A percentile compares a stretch with the other conserved stretches of the same genome.
Evolutionary conservation across 2,113 vertebrate genomes (phyloP).

Genomic region (Cryptotis parvus): DNA sequence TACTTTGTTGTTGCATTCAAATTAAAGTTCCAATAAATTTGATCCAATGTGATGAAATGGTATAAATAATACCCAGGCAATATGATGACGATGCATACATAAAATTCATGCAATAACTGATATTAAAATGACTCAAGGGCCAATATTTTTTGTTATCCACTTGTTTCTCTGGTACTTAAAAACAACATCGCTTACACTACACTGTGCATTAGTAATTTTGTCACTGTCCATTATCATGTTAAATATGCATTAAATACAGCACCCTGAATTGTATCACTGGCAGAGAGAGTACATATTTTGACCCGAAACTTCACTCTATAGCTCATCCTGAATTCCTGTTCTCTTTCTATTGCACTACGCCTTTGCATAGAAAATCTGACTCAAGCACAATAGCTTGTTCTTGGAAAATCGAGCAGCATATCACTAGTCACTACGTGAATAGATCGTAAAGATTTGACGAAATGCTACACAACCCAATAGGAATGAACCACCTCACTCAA

Average conservation of each 20-base stretch:
- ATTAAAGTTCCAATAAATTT: background rate
- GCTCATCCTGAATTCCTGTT: background rate
- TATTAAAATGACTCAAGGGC: background rate
- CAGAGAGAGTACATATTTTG: background rate
- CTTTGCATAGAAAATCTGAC: background rate
- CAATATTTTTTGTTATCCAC: background rate
- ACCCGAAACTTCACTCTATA: background rate
- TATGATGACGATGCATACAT: background rate
- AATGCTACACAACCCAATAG: background rate
- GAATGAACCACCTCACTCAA: background rate
- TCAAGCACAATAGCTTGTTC: too few species aligned
- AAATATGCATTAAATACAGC: background rate
- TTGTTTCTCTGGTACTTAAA: background rate
- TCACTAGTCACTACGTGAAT: too few species aligned
- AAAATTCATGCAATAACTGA: background rate
- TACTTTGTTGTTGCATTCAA: background rate
- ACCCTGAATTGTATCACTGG: background rate
- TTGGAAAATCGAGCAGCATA: too few species aligned
- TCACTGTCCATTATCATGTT: background rate
- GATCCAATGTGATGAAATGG: background rate
- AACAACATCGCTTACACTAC: background rate
- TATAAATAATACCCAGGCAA: background rate
- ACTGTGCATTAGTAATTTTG: background rate
- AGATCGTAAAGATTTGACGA: background rate
- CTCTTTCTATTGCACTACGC: background rate